Evolutionary conservation across 2,888 invertebrate genomes (phyloP).

Genomic region (Arctia plantaginis): DNA sequence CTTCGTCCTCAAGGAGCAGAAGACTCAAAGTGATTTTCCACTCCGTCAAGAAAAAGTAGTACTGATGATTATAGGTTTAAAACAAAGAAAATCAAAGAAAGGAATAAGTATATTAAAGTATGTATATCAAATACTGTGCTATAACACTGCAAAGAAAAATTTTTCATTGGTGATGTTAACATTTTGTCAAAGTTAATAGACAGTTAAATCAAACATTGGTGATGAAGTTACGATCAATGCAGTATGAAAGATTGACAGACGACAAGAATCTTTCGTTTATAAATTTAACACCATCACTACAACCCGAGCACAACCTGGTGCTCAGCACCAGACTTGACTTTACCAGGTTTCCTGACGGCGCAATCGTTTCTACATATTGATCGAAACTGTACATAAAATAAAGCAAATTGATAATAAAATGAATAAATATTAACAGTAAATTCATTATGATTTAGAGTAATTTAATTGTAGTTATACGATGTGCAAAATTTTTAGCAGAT

Average conservation of each 20-base stretch:
- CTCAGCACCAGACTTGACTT: neutral
- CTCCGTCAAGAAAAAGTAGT: too few species aligned
- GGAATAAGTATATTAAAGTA: conserved; percentile 38
- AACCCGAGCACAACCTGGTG: too few species aligned
- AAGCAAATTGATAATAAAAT: conserved; percentile 59
- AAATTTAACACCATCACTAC: neutral
- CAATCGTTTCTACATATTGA: conserved; percentile 32
- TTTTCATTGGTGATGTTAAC: conserved; percentile 72
- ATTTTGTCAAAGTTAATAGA: conserved; percentile 55
- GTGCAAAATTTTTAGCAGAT: conserved; percentile 46
- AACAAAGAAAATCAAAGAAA: neutral
- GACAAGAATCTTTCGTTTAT: neutral
- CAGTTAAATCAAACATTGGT: conserved; percentile 42
- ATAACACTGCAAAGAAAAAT: conserved; percentile 50
- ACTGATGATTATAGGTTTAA: conserved; percentile 12
- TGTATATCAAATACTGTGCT: conserved; percentile 29
- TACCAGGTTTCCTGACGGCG: neutral
- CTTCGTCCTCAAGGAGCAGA: too few species aligned
- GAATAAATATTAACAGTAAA: conserved; percentile 70
- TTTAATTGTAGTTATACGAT: conserved; percentile 58
- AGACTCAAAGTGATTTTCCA: too few species aligned
- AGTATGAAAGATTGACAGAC: conserved; percentile 3
- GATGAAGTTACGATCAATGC: conserved; percentile 31
- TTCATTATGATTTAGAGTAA: conserved; percentile 71
- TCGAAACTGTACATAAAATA: conserved; percentile 48